These are phyloP conservation scores for Bujurquina vittata DNA, from an alignment of 2,113 vertebrate species.

Conservation along the genomic window DNA sequence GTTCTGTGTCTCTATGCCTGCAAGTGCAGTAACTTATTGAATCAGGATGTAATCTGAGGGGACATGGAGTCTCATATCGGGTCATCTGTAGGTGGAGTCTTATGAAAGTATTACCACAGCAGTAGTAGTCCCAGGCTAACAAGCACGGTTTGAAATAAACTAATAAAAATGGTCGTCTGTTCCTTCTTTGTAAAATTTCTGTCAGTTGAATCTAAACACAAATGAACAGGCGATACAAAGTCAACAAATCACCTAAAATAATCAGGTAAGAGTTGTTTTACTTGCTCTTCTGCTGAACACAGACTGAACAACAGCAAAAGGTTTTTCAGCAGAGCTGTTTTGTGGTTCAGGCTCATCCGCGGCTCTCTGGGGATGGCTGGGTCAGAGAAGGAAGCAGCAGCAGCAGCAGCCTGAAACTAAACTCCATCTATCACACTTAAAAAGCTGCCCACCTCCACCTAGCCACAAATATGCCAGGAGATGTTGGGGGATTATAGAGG, in stretches of 20 bases:
- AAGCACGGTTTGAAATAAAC: neutral
- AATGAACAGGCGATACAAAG: neutral
- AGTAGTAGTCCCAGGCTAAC: neutral
- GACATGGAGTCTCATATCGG: fast-evolving
- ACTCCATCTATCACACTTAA: conserved; percentile 82
- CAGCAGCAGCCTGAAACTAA: conserved; percentile 69
- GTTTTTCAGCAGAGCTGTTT: conserved; percentile 60
- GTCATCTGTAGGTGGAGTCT: neutral
- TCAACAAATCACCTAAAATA: neutral
- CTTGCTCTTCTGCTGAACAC: conserved; percentile 44
- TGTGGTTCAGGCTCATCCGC: conserved; percentile 53
- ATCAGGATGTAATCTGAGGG: neutral
- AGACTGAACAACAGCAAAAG: conserved; percentile 72
- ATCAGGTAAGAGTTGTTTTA: neutral
- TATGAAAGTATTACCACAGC: neutral
- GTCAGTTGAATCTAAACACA: neutral
- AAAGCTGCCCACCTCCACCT: conserved; percentile 70
- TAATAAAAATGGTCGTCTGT: neutral
- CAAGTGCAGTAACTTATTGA: neutral
- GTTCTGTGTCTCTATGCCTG: neutral
- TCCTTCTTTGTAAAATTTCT: neutral
- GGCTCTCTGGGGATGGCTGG: conserved; percentile 57
- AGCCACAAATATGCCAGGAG: conserved; percentile 53
- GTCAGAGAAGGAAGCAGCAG: conserved; percentile 55
- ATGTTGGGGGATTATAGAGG: conserved; percentile 53